Evolutionary conservation across 2,888 invertebrate species (phyloP).

Genomic region (Charanyca ferruginea): DNA sequence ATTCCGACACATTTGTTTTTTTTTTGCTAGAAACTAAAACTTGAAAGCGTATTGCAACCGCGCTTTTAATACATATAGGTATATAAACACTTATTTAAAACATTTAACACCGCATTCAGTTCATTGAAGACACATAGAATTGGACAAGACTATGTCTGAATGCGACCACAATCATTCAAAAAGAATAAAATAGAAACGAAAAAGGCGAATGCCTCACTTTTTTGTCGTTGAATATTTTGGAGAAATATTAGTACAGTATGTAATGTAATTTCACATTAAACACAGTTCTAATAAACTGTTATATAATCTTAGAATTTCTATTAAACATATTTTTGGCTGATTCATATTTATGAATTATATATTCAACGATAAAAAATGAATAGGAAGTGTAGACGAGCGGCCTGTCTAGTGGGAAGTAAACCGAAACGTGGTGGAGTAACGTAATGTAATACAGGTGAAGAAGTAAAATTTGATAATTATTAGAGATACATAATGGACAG

Average conservation of each 20-base stretch:
- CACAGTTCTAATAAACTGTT: too few relatives aligned
- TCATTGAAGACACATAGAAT: slow-evolving; percentile 83
- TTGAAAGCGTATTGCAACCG: slow-evolving; percentile 74
- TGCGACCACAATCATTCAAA: slow-evolving; percentile 85
- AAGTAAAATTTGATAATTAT: slow-evolving; percentile 65
- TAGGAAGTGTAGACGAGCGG: slow-evolving; percentile 72
- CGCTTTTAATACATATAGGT: slow-evolving; percentile 71
- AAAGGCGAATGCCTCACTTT: slow-evolving; percentile 79
- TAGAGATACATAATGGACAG: slow-evolving; percentile 68
- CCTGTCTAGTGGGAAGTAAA: slow-evolving; percentile 72
- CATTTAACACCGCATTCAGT: slow-evolving; percentile 84
- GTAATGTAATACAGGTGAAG: slow-evolving; percentile 73
- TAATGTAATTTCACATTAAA: too few relatives aligned
- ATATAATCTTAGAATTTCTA: not conserved
- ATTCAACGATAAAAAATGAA: slow-evolving; percentile 76
- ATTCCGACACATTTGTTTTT: slow-evolving; percentile 17
- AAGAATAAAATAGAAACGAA: slow-evolving; percentile 78
- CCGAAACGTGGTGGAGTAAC: slow-evolving; percentile 70
- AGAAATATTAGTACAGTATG: not conserved
- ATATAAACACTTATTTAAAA: slow-evolving; percentile 69
- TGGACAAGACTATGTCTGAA: slow-evolving; percentile 81
- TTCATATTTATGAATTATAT: not conserved
- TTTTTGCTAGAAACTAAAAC: slow-evolving; percentile 19
- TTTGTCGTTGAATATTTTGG: slow-evolving; percentile 68
- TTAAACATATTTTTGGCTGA: not conserved